Evolutionary conservation across 2,113 vertebrate genomes (phyloP).

Genomic region (Callopanchax toddi): DNA sequence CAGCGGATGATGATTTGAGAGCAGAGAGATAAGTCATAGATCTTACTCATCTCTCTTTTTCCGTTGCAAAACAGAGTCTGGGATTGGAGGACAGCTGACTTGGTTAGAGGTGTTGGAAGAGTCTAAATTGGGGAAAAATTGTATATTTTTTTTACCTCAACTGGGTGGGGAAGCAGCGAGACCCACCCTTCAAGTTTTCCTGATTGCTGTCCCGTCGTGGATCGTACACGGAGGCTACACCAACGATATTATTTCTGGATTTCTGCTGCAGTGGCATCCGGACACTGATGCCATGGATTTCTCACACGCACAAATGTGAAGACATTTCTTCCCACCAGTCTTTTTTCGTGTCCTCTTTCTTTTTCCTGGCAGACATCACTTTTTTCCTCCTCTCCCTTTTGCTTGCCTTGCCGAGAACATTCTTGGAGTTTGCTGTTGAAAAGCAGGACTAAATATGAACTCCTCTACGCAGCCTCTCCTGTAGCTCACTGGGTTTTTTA

Average conservation of each 20-base stretch:
- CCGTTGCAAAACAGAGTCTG: constrained; percentile 29
- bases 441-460: constrained; percentile 53
- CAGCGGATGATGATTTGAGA: constrained; percentile 3
- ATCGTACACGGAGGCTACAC: constrained; percentile 18
- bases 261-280: constrained; percentile 49
- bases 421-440: constrained; percentile 41
- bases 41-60: constrained; percentile 17
- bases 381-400: constrained; percentile 22
- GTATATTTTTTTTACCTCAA: constrained; percentile 12
- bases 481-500: constrained; percentile 48
- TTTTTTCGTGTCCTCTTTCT: constrained; percentile 29
- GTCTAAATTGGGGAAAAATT: constrained; percentile 29
- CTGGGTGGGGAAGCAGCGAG: constrained; percentile 42
- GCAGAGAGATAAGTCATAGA: constrained; percentile 9
- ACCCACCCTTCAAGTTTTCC: constrained; percentile 66
- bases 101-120: constrained; percentile 38
- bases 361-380: constrained; percentile 25
- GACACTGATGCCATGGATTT: constrained; percentile 44
- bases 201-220: constrained; percentile 28
- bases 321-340: constrained; percentile 22
- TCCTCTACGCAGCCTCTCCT: constrained; percentile 30
- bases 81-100: constrained; percentile 53
- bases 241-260: constrained; percentile 26
- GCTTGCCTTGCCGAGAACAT: constrained; percentile 40
- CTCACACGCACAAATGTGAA: constrained; percentile 52